Base-by-base conservation (phyloP, 2,797 vertebrate genomes). In the Ammospiza maritima region DNA sequence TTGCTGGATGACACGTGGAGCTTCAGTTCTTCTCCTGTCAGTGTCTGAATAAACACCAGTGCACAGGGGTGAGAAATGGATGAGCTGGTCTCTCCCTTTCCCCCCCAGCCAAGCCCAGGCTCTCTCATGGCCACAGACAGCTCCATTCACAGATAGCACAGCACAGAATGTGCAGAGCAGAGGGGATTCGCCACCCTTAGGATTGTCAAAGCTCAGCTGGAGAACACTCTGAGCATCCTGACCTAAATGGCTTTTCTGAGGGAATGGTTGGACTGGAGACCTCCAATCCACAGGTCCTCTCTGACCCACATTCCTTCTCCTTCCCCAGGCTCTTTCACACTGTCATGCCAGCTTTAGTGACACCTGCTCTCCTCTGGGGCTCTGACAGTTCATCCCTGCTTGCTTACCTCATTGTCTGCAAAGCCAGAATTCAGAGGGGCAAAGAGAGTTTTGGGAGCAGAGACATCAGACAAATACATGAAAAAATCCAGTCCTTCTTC, bases 351-450 rank as follows among this genome's bases (percentile, higher is more conserved):
- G 54, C 44, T 32, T 54, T 80, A 62, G 20, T 3, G 50, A 17
- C 54, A 69, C 62, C 34, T 36, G 20, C 57, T 87, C 19, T 21
- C 47, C n/a, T 53, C 62, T 54, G 58, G 32, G 42, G 27, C 53
- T 88, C 42, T 18, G 11, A 54, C 1, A 54, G 21, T 15, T 86
- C 0, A 1, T 62, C 77, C 36, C 50, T 38, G 16, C 42, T 72
- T 53, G 14, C 95, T 96, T 96, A 99, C 99, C 97, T 98, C 97
- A 88, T 99, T 99, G 38, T 87, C 93, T 32, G 85, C 15, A 57
- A 99, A 99, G 84, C 99, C 99, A 16, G 97, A 96, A 6, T 99
- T 98, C 82, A 98, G 97, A 62, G 99, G 99, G 38, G 99, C 98
- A 66, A 99, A 99, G 64, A 99, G 96, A 0, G 99, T 99, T 95